Conservation (phyloP, 2,113 vertebrate genomes). For the Tringa solitaria region DNA sequence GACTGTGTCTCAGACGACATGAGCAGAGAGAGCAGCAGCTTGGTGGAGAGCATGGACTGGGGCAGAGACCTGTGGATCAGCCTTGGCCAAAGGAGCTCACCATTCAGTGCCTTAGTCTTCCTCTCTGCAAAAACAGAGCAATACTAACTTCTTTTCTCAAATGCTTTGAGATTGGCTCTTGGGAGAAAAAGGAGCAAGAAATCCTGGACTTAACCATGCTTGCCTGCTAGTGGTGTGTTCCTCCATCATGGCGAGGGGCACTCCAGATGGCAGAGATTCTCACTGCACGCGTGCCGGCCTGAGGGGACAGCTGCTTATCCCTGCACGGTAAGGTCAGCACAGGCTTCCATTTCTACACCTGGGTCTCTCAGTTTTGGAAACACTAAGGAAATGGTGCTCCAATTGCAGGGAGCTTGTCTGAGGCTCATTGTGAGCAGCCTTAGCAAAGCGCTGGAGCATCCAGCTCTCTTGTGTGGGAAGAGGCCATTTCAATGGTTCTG, state of each 20-base stretch:
- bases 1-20: fast-evolving
- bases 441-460: neutral
- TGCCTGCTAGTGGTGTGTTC: neutral
- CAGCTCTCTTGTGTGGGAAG: neutral
- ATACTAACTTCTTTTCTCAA: neutral
- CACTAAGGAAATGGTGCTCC: neutral
- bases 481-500: fast-evolving
- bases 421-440: neutral
- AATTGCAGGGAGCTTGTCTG: neutral
- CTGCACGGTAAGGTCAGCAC: neutral
- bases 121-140: neutral
- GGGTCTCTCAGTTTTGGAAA: neutral
- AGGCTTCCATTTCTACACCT: neutral
- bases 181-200: neutral
- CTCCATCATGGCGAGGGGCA: neutral
- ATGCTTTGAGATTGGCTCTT: neutral
- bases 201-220: neutral
- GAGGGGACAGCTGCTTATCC: neutral
- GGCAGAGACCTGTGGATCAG: neutral
- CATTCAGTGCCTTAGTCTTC: neutral
- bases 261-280: neutral
- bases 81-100: neutral
- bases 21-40: neutral
- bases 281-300: neutral
- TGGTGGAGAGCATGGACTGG: neutral